Evolutionary conservation across 1,140 invertebrate species (phyloP).

Genomic region (Drosophila prosaltans): DNA sequence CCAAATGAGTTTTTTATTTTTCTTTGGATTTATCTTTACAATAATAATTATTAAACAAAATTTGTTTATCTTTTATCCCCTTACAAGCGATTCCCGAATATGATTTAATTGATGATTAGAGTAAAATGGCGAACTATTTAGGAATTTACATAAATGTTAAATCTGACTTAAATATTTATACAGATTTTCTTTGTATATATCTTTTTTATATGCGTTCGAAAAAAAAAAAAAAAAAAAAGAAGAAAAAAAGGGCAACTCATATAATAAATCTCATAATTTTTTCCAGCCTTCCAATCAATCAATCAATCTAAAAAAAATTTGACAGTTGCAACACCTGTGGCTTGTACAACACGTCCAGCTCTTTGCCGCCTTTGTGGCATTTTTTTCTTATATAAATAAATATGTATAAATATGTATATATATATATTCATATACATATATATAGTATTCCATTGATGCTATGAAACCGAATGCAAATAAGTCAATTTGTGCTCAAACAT

Average conservation of each 20-base stretch:
- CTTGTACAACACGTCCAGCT: conserved; percentile 7
- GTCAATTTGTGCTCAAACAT: conserved; percentile 70
- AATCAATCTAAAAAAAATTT: conserved; percentile 59
- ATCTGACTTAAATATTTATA: background rate
- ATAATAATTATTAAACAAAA: too few relatives aligned
- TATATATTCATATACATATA: background rate
- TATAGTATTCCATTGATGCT: conserved; percentile 47
- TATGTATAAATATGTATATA: too few relatives aligned
- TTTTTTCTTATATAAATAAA: background rate
- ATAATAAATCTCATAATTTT: conserved; percentile 63
- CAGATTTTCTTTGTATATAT: conserved; percentile 15
- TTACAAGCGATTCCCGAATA: too few relatives aligned
- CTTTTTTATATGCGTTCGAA: conserved; percentile 15
- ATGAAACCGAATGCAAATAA: conserved; percentile 78
- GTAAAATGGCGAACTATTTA: too few relatives aligned
- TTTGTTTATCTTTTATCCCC: too few relatives aligned
- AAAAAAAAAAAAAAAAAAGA: conserved; percentile 9
- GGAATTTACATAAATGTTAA: too few relatives aligned
- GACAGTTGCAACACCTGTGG: conserved; percentile 70
- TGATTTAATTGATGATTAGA: too few relatives aligned
- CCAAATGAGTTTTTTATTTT: too few relatives aligned
- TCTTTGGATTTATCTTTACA: too few relatives aligned
- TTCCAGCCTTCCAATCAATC: conserved; percentile 44
- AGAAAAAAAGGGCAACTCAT: conserved; percentile 12
- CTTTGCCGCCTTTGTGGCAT: too few relatives aligned